Percentiles rank a stretch among this genome's conserved stretches.
phyloP scores from a whole-genome alignment of 2,113 vertebrate genomes.

The Hyla sarda region DNA sequence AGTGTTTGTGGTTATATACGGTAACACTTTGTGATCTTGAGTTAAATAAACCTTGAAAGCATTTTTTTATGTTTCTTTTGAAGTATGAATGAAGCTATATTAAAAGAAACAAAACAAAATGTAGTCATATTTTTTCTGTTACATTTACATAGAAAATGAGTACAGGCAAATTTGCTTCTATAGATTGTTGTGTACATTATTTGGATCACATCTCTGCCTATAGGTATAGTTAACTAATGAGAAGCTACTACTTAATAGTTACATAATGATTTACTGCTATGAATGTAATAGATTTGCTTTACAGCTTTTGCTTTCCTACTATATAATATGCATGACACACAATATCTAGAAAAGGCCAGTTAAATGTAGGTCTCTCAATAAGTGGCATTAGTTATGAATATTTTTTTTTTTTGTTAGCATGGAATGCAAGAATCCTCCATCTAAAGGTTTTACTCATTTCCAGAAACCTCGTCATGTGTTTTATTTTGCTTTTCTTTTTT shows the following conservation, averaged over 20 bases:
- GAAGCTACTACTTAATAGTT: neutral
- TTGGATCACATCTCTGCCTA: neutral
- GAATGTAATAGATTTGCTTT: neutral
- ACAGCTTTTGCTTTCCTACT: neutral
- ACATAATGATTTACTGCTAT: neutral
- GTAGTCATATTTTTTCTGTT: neutral
- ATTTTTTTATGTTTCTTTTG: too few species aligned
- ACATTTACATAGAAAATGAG: neutral
- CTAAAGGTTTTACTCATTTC: slow-evolving; percentile 6
- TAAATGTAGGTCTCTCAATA: neutral
- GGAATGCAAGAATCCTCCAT: neutral
- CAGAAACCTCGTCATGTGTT: slow-evolving; percentile 32
- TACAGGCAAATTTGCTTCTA: neutral
- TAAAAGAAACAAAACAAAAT: neutral
- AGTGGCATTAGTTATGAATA: neutral
- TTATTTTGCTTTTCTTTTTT: slow-evolving; percentile 65
- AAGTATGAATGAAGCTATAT: neutral
- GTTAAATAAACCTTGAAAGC: too few species aligned
- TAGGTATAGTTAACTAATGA: neutral
- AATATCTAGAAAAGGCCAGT: neutral
- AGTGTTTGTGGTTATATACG: neutral
- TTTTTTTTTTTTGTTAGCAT: slow-evolving; percentile 38
- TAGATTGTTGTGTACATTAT: neutral
- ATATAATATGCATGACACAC: neutral
- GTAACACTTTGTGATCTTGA: neutral